These are phyloP conservation scores for Thamnophis sirtalis DNA, from an alignment of 2,113 vertebrate genomes.

Conservation along the genomic window DNA sequence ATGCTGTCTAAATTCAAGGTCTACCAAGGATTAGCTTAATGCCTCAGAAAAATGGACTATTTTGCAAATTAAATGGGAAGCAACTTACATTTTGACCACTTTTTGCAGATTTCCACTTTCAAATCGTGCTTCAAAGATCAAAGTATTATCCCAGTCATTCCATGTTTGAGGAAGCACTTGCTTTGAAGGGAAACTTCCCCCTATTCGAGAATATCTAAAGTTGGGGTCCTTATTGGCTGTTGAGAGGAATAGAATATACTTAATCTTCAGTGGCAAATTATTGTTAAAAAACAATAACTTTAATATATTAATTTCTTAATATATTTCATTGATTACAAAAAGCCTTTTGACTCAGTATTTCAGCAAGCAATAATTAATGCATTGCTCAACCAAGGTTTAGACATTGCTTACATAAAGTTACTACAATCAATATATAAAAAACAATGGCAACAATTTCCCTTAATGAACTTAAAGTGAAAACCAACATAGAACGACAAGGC, in stretches of 20 bases:
- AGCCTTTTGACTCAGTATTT: background rate
- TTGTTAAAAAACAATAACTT: background rate
- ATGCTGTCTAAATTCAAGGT: background rate
- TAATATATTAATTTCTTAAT: too few species aligned
- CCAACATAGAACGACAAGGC: too few species aligned
- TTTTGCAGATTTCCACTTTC: constrained; percentile 78
- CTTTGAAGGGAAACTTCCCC: constrained; percentile 56
- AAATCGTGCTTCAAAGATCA: constrained; percentile 75
- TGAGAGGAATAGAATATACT: constrained; percentile 37
- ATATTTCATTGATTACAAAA: background rate
- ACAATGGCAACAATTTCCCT: background rate
- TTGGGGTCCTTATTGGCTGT: constrained; percentile 61
- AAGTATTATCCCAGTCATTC: constrained; percentile 60
- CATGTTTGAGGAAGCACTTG: constrained; percentile 39
- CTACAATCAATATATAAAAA: background rate
- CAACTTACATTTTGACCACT: constrained; percentile 73
- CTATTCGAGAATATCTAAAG: constrained; percentile 68
- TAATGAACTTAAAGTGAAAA: too few species aligned
- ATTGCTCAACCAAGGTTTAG: background rate
- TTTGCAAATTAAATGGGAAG: constrained; percentile 37
- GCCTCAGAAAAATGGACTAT: background rate
- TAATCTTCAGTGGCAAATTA: background rate
- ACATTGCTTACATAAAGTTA: background rate
- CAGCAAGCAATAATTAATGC: background rate
- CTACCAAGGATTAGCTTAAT: background rate